These are phyloP conservation scores for Okapia johnstoni DNA, from an alignment of 2,113 vertebrate genomes.

Conservation along the genomic window DNA sequence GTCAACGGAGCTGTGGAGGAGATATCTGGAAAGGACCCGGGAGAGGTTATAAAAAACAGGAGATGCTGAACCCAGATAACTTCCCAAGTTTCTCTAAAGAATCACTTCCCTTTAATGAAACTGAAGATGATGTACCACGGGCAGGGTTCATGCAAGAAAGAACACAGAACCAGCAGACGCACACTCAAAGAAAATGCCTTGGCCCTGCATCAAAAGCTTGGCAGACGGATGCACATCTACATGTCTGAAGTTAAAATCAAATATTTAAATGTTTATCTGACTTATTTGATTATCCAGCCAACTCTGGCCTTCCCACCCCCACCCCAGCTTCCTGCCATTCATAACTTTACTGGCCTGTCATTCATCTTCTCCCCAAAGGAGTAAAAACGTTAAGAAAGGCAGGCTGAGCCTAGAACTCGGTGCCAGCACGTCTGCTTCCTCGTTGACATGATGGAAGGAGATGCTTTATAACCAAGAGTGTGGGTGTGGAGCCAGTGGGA, in stretches of 20 bases:
- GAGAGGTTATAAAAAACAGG: neutral
- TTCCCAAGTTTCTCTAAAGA: neutral
- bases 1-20: neutral
- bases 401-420: neutral
- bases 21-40: neutral
- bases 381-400: neutral
- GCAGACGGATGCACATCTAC: neutral
- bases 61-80: neutral
- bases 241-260: slow-evolving; percentile 37
- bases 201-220: slow-evolving; percentile 30
- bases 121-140: neutral
- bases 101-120: neutral
- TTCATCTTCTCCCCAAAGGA: neutral
- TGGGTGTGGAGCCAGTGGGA: neutral
- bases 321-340: slow-evolving; percentile 50
- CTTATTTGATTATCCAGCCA: slow-evolving; percentile 43
- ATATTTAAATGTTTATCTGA: slow-evolving; percentile 41
- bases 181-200: neutral
- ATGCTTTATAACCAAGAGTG: neutral
- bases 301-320: neutral
- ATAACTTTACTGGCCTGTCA: neutral
- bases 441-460: rapidly evolving
- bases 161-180: neutral
- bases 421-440: neutral
- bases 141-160: neutral